Percentiles rank a stretch among this genome's conserved stretches.
These are phyloP conservation scores for Galaxea fascicularis DNA, from an alignment of 92 coral and sea anemone species.

Conservation along the genomic window DNA sequence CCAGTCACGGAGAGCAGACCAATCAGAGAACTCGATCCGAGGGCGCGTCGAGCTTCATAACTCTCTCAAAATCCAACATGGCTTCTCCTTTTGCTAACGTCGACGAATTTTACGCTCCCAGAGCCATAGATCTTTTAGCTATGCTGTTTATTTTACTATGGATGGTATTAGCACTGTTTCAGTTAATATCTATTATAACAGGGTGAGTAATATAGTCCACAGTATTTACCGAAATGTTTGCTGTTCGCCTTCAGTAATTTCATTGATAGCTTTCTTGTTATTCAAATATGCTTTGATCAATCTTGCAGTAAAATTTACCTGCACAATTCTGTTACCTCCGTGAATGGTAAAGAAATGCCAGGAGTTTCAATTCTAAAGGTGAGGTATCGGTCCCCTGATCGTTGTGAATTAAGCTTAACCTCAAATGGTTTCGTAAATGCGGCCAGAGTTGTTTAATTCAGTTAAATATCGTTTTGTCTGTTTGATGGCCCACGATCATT, in stretches of 20 bases:
- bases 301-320: slow-evolving; percentile 73
- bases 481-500: background rate
- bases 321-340: slow-evolving; percentile 68
- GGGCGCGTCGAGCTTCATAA: background rate
- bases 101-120: slow-evolving; percentile 72
- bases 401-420: slow-evolving; percentile 5
- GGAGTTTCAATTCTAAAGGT: slow-evolving; percentile 92
- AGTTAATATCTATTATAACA: slow-evolving; percentile 78
- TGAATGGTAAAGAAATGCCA: slow-evolving; percentile 77
- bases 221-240: background rate
- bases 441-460: background rate
- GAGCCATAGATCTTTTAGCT: slow-evolving; percentile 74
- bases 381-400: slow-evolving; percentile 14
- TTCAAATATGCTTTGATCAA: background rate
- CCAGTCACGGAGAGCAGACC: slow-evolving; percentile 2
- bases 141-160: slow-evolving; percentile 70
- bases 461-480: slow-evolving; percentile 2
- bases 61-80: slow-evolving; percentile 61
- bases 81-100: slow-evolving; percentile 60
- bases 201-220: slow-evolving; percentile 67
- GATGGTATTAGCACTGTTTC: slow-evolving; percentile 74
- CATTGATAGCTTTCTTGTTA: background rate
- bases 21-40: slow-evolving; percentile 36
- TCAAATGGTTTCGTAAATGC: background rate
- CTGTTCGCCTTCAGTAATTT: background rate